Evolutionary conservation across 2,888 invertebrate species (phyloP).

Genomic region (Scaeva pyrastri): DNA sequence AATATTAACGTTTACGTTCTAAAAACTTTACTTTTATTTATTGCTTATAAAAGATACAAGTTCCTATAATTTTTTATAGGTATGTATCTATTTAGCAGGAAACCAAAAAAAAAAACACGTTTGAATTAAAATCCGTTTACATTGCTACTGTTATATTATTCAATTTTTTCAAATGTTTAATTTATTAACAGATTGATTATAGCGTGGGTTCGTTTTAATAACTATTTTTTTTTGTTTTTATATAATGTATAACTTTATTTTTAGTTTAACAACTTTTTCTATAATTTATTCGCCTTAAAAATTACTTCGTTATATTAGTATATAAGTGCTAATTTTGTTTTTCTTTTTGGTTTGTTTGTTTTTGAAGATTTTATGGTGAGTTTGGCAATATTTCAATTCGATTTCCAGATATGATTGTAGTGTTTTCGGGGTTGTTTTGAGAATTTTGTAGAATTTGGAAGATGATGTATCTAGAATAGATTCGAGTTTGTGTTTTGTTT

Average conservation of each 20-base stretch:
- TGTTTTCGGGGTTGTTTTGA: slow-evolving; percentile 68
- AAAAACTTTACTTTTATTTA: slow-evolving; percentile 24
- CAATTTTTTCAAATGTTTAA: slow-evolving; percentile 13
- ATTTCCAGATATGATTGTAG: slow-evolving; percentile 71
- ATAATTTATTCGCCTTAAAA: slow-evolving; percentile 34
- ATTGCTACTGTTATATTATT: slow-evolving; percentile 34
- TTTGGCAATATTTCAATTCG: slow-evolving; percentile 64
- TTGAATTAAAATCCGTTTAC: slow-evolving; percentile 29
- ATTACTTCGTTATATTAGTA: slow-evolving; percentile 35
- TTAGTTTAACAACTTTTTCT: slow-evolving; percentile 37
- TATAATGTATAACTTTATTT: background rate
- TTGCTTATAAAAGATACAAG: slow-evolving; percentile 42
- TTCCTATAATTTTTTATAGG: slow-evolving; percentile 19
- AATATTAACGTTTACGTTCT: background rate
- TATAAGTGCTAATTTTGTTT: slow-evolving; percentile 44
- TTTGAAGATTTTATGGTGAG: slow-evolving; percentile 51
- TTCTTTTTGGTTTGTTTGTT: slow-evolving; percentile 21
- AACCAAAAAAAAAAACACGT: slow-evolving; percentile 54
- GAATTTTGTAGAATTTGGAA: slow-evolving; percentile 75
- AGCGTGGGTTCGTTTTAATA: slow-evolving; percentile 55
- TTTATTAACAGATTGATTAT: slow-evolving; percentile 65
- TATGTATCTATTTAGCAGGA: slow-evolving; percentile 28
- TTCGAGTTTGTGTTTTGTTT: slow-evolving; percentile 44
- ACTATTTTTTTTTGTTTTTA: slow-evolving; percentile 2
- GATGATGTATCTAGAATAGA: slow-evolving; percentile 76